These are phyloP conservation scores for Trichogramma dendrolimi DNA, from an alignment of 2,888 invertebrate species.

Conservation along the genomic window DNA sequence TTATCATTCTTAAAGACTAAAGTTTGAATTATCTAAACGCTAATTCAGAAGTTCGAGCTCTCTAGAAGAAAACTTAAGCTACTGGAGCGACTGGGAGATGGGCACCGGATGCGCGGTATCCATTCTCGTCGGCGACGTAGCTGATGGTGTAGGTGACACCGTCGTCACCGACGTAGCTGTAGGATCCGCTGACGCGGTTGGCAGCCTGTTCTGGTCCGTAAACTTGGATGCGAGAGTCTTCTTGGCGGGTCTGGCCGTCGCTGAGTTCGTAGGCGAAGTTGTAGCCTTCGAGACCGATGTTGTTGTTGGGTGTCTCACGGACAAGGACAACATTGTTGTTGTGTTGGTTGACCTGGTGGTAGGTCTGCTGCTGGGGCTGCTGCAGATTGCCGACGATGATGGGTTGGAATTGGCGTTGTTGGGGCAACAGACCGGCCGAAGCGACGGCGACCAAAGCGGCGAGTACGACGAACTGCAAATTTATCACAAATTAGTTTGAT, in stretches of 20 bases:
- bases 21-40: neutral
- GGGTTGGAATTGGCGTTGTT: neutral
- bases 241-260: conserved; percentile 17
- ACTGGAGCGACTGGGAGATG: conserved; percentile 26
- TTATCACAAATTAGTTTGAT: no score
- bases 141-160: conserved; percentile 34
- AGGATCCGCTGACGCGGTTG: conserved; percentile 38
- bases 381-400: neutral
- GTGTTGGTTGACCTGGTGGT: neutral
- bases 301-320: conserved; percentile 13
- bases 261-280: conserved; percentile 12
- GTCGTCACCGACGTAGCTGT: conserved; percentile 32
- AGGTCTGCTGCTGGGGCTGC: neutral
- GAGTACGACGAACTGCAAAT: conserved; percentile 6
- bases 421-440: neutral
- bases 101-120: conserved; percentile 36
- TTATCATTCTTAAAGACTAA: neutral
- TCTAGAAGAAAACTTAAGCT: neutral
- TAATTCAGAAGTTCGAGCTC: neutral
- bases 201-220: conserved; percentile 10
- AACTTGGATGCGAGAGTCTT: conserved; percentile 13
- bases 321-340: neutral
- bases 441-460: conserved; percentile 1
- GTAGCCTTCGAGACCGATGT: conserved; percentile 22
- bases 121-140: conserved; percentile 40